Base-by-base conservation (phyloP, 2,888 invertebrate species). In the Eledone cirrhosa region DNA sequence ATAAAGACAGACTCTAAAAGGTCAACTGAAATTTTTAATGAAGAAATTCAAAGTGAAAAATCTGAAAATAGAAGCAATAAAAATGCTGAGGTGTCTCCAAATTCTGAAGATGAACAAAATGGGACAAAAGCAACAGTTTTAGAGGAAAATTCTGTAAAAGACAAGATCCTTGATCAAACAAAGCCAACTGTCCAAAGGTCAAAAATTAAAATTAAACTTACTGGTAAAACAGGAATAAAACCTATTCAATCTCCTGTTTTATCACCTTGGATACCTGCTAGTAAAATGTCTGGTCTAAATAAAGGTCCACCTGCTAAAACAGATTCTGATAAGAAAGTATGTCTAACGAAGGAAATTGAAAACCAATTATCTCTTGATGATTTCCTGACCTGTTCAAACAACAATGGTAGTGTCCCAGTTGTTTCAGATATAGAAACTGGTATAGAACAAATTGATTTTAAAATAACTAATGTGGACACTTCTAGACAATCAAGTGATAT, bases 381-480 rank as follows among this genome's bases (percentile, higher is more conserved):
- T 33, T 86, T 86, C 76, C 69, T 85, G 16, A 83, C 84, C 31
- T 41, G 41, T 41, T 79, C 82, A n/a, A 83, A 82, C 69, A 80
- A 81, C 67, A 81, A 82, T 63, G 80, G 79, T 77, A 81, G 82
- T 29, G 82, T 84, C 47, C 85, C 85, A 65, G 82, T 84, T n/a
- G 69, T 82, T 19, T 74, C n/a, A 27, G 81, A 72, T 14, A 33
- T 59, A 13, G 77, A 76, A 16, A 3, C 8, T 41, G 41, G 11
- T 2, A 11, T 8, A 41, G 41, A 41, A 41, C 5, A 41, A 41
- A 41, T 11, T 41, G 11, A 41, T 11, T 8, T 41, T 41, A 41
- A 41, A 41, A 41, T 41, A 41, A 8, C 41, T 65, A 29, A 27
- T 27, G 13, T 29, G 13, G 14, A 11, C 16, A 29, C 29, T 24